Conservation (phyloP, 2,113 vertebrate genomes). For the Apaloderma vittatum region DNA sequence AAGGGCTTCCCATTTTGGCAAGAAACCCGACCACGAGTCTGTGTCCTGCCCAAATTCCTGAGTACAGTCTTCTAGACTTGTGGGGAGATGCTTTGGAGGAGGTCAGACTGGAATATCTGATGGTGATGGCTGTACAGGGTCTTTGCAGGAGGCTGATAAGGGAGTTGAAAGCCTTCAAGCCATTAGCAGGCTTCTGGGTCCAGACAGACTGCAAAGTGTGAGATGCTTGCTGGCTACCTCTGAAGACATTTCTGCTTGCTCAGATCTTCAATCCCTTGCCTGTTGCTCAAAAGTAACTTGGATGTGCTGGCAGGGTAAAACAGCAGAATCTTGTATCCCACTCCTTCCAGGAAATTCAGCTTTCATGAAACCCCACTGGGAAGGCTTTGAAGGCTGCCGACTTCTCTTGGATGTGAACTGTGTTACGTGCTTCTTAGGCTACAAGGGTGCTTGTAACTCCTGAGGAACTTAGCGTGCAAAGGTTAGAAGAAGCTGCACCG, state of each 20-base stretch:
- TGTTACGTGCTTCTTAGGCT: not conserved
- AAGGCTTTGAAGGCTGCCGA: not conserved
- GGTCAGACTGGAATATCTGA: not conserved
- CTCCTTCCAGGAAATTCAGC: not conserved
- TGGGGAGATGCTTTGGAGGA: not conserved
- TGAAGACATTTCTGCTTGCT: not conserved
- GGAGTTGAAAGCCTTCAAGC: not conserved
- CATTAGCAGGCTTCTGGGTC: not conserved
- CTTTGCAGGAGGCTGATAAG: not conserved
- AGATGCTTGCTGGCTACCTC: not conserved
- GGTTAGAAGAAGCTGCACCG: not conserved
- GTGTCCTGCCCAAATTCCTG: rapidly evolving
- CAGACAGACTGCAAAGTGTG: not conserved
- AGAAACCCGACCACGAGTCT: not conserved
- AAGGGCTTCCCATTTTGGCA: not conserved
- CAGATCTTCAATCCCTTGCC: not conserved
- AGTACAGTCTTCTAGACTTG: not conserved
- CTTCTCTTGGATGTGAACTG: not conserved
- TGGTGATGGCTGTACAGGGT: not conserved
- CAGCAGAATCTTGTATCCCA: rapidly evolving
- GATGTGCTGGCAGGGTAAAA: not conserved
- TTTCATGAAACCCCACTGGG: not conserved
- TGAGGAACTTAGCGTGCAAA: not conserved
- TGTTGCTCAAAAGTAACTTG: not conserved
- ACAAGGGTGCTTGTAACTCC: not conserved